Evolutionary conservation across 2,113 vertebrate genomes (phyloP).

Genomic region (Rhabdomys dilectus): DNA sequence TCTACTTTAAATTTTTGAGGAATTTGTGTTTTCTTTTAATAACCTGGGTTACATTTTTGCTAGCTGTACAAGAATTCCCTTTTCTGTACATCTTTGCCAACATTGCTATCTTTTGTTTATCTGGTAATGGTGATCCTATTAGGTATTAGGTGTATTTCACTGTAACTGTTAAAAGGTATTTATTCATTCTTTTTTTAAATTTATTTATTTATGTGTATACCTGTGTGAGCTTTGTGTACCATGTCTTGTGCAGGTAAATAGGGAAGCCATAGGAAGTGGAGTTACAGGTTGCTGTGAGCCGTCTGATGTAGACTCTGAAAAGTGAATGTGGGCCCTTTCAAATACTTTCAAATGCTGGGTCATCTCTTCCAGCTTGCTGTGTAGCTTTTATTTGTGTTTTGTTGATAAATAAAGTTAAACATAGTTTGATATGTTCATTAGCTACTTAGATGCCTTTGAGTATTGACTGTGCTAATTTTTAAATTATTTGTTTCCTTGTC

Average conservation of each 20-base stretch:
- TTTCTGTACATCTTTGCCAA: not conserved
- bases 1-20: not conserved
- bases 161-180: not conserved
- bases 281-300: not conserved
- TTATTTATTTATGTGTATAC: not conserved
- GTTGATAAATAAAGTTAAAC: not conserved
- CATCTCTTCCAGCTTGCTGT: not conserved
- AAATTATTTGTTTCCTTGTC: not conserved
- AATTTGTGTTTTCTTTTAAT: not conserved
- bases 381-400: not conserved
- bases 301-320: not conserved
- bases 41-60: not conserved
- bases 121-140: not conserved
- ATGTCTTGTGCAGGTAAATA: not conserved
- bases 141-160: not conserved
- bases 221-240: not conserved
- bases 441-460: not conserved
- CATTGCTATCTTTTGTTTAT: not conserved
- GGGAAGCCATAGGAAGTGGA: not conserved
- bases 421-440: not conserved
- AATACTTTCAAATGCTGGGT: not conserved
- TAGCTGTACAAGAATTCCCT: not conserved
- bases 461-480: conserved; percentile 1
- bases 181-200: not conserved
- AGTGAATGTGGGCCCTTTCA: too few species aligned